Evolutionary conservation across 2,888 invertebrate species (phyloP).

Genomic region (Alviniconcha strummeri): DNA sequence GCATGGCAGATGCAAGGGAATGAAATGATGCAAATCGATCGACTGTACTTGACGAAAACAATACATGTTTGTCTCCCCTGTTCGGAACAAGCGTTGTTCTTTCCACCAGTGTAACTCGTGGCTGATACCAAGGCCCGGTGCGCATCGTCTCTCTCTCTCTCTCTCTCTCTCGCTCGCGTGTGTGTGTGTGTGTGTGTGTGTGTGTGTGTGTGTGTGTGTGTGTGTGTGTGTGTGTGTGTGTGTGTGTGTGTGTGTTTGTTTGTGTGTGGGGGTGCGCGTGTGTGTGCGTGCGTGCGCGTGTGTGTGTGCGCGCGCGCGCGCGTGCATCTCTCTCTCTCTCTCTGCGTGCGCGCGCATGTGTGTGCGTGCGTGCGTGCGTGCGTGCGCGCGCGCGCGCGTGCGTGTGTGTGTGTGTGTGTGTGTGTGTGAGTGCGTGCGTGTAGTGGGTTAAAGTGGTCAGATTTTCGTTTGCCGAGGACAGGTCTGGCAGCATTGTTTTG

Average conservation of each 20-base stretch:
- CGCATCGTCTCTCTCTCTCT: too few relatives aligned
- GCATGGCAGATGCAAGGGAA: too few relatives aligned
- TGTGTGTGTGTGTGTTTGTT: background rate
- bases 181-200: constrained; percentile 7
- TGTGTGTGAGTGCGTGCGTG: background rate
- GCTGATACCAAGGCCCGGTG: too few relatives aligned
- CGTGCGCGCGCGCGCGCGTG: background rate
- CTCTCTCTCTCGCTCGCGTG: background rate
- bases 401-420: background rate
- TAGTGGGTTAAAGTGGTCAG: background rate
- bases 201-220: constrained; percentile 2
- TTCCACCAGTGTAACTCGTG: too few relatives aligned
- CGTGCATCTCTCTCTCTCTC: background rate
- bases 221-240: constrained; percentile 7
- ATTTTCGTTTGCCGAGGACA: too few relatives aligned
- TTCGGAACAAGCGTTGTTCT: too few relatives aligned
- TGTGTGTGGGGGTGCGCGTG: background rate
- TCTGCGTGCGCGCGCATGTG: background rate
- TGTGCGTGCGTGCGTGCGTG: background rate
- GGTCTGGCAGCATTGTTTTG: too few relatives aligned
- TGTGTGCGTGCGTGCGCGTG: background rate
- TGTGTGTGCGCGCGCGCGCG: background rate
- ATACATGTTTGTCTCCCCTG: too few relatives aligned
- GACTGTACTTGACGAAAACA: too few relatives aligned
- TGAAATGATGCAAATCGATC: too few relatives aligned